Evolutionary conservation across 2,888 invertebrate genomes (phyloP).

Genomic region (Biston betularia): DNA sequence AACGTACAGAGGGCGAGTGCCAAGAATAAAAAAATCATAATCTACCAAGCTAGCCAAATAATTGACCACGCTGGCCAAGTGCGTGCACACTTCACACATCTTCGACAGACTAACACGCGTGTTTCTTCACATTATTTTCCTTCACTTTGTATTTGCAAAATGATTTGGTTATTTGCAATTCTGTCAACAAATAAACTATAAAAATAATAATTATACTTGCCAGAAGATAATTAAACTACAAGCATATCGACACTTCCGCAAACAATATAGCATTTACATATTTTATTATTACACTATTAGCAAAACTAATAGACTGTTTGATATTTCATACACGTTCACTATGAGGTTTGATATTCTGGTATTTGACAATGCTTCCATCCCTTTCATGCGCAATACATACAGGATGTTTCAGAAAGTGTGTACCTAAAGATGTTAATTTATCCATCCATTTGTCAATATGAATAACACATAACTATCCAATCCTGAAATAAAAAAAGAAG

Average conservation of each 20-base stretch:
- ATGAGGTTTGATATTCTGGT: neutral
- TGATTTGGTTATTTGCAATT: neutral
- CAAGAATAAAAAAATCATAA: no score
- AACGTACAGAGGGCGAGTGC: no score
- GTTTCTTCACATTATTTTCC: no score
- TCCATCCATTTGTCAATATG: no score
- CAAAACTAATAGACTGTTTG: conserved; percentile 55
- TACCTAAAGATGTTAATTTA: no score
- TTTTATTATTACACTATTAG: conserved; percentile 51
- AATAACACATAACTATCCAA: no score
- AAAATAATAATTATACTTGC: neutral
- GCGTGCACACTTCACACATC: no score
- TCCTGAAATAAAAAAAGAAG: no score
- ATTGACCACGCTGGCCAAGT: no score
- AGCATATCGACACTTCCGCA: conserved; percentile 16
- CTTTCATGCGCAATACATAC: neutral
- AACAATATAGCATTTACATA: conserved; percentile 52
- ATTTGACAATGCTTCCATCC: neutral
- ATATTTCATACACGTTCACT: conserved; percentile 49
- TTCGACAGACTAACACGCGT: no score
- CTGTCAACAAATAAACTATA: neutral
- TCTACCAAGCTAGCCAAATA: no score
- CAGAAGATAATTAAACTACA: neutral
- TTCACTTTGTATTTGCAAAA: neutral
- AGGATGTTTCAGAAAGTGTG: no score